Evolutionary conservation across 2,888 invertebrate genomes (phyloP).

Genomic region (Cryptosula pallasiana): DNA sequence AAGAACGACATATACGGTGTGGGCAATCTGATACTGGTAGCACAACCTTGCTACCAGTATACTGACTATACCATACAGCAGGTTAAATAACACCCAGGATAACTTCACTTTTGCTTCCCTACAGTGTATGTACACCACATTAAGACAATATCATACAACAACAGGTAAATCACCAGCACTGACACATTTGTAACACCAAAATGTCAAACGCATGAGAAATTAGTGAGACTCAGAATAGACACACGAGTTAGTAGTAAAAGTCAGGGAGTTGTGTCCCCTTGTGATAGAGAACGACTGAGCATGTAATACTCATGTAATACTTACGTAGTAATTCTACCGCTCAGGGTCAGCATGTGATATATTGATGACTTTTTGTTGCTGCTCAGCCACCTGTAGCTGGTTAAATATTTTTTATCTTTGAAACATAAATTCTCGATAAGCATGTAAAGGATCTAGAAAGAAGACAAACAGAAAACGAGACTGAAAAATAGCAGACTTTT

Average conservation of each 20-base stretch:
- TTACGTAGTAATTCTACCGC: conserved; percentile 30
- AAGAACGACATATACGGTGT: conserved; percentile 34
- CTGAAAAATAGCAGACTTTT: too few relatives aligned
- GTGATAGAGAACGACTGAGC: too few relatives aligned
- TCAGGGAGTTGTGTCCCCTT: too few relatives aligned
- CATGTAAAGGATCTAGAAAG: conserved; percentile 35
- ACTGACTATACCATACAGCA: conserved; percentile 33
- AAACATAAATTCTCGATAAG: conserved; percentile 34
- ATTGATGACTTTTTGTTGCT: conserved; percentile 32
- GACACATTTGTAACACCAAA: too few relatives aligned
- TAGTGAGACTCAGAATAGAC: too few relatives aligned
- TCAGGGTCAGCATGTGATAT: conserved; percentile 33
- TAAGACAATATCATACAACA: too few relatives aligned
- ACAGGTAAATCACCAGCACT: too few relatives aligned
- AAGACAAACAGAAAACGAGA: too few relatives aligned
- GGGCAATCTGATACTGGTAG: conserved; percentile 37
- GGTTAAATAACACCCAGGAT: conserved; percentile 31
- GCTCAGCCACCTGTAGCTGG: conserved; percentile 37
- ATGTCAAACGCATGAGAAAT: too few relatives aligned
- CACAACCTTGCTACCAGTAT: conserved; percentile 34
- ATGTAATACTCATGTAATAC: neutral
- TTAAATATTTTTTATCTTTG: conserved; percentile 34
- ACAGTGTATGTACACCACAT: too few relatives aligned
- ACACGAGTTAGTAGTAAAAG: too few relatives aligned
- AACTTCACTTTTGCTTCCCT: conserved; percentile 2